Evolutionary conservation across 2,113 vertebrate species (phyloP).

Genomic region (Athene noctua): DNA sequence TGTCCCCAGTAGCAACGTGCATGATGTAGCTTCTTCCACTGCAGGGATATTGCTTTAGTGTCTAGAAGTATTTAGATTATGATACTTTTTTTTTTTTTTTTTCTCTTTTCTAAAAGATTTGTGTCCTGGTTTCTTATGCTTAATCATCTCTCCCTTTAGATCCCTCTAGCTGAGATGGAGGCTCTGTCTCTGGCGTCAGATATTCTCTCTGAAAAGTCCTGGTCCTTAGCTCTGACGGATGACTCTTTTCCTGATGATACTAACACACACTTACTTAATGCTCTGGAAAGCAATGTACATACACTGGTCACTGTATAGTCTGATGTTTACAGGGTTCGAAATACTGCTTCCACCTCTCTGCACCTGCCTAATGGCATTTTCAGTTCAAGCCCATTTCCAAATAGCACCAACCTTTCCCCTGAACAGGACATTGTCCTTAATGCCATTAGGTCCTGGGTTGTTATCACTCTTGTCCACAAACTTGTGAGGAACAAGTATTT

Average conservation of each 20-base stretch:
- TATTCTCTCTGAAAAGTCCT: conserved; percentile 94
- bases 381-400: neutral
- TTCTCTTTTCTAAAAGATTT: conserved; percentile 43
- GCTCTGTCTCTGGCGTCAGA: conserved; percentile 97
- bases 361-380: conserved; percentile 51
- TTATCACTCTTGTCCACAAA: neutral
- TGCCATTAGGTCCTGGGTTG: conserved; percentile 21
- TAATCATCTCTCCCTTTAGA: conserved; percentile 95
- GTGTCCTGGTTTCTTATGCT: conserved; percentile 84
- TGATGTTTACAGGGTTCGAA: conserved; percentile 80
- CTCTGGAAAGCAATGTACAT: conserved; percentile 97
- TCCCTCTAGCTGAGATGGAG: conserved; percentile 99
- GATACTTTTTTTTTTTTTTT: neutral
- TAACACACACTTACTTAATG: conserved; percentile 94
- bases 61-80: conserved; percentile 52
- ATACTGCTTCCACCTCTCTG: conserved; percentile 40
- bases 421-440: neutral
- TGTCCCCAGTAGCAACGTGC: neutral
- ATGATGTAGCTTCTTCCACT: conserved; percentile 29
- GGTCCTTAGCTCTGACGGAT: conserved; percentile 97
- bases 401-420: neutral
- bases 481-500: neutral
- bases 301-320: conserved; percentile 74
- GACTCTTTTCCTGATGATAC: conserved; percentile 93
- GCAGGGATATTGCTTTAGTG: conserved; percentile 38